Evolutionary conservation across 2,888 invertebrate species (phyloP).

Genomic region (Zygaena filipendulae): DNA sequence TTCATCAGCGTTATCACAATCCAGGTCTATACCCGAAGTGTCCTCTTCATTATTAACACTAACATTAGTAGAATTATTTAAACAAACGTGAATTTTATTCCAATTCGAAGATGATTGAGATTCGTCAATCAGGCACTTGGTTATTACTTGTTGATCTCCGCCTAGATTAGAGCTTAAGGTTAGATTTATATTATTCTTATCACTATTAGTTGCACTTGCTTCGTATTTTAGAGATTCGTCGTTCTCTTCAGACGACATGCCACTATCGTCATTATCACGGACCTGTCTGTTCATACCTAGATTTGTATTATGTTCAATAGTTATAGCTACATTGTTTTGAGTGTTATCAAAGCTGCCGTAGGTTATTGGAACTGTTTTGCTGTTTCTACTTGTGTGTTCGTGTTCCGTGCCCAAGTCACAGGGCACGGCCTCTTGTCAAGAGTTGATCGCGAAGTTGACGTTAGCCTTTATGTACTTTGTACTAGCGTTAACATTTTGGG

Average conservation of each 20-base stretch:
- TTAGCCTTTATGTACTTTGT: conserved; percentile 47
- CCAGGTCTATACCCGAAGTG: conserved; percentile 18
- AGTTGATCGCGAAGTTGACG: conserved; percentile 33
- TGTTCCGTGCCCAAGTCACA: conserved; percentile 35
- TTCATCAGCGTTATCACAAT: conserved; percentile 20
- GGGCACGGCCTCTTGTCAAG: conserved; percentile 64
- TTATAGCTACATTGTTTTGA: conserved; percentile 18
- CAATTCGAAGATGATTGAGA: conserved; percentile 39
- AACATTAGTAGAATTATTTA: conserved; percentile 40
- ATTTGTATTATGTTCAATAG: conserved; percentile 17
- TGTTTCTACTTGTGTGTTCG: too few relatives aligned
- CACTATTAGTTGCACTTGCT: conserved; percentile 28
- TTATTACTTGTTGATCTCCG: conserved; percentile 34
- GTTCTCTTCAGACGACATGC: conserved; percentile 60
- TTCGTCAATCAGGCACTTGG: conserved; percentile 58
- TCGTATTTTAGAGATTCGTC: conserved; percentile 45
- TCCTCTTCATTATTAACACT: conserved; percentile 32
- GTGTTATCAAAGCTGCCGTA: conserved; percentile 55
- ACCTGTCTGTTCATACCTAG: conserved; percentile 11
- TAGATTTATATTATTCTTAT: conserved; percentile 23
- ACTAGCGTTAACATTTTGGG: conserved; percentile 39
- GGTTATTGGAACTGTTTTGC: too few relatives aligned
- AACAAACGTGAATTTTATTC: conserved; percentile 64
- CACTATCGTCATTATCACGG: conserved; percentile 39
- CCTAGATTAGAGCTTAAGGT: conserved; percentile 27